A percentile compares a stretch with the other conserved stretches of the same genome.
Conservation (phyloP, 2,113 vertebrate genomes). For the Melospiza melodia region DNA sequence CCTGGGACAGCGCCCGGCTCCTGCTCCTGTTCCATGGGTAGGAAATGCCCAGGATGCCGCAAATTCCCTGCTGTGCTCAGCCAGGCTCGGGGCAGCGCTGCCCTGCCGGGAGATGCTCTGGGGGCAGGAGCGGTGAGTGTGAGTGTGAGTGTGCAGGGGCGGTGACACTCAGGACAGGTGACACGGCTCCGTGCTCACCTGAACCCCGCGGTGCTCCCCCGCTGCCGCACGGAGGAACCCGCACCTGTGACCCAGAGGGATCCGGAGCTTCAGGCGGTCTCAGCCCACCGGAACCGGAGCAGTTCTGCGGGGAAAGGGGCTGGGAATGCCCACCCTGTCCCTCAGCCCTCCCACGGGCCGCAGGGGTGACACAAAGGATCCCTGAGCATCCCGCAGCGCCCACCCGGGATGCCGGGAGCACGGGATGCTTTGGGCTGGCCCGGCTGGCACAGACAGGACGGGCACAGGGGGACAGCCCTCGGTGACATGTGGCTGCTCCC, state of each 20-base stretch:
- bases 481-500: neutral
- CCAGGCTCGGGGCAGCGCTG: neutral
- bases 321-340: neutral
- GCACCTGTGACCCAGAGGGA: rapidly evolving
- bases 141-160: rapidly evolving
- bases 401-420: rapidly evolving
- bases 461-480: neutral
- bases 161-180: neutral
- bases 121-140: neutral
- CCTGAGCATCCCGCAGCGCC: neutral
- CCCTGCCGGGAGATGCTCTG: neutral
- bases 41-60: neutral
- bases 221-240: rapidly evolving
- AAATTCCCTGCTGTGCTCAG: neutral
- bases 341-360: rapidly evolving
- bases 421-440: neutral
- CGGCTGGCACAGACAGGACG: rapidly evolving
- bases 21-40: rapidly evolving
- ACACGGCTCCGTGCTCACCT: rapidly evolving
- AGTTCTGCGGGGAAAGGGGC: neutral
- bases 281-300: neutral
- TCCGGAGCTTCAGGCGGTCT: rapidly evolving
- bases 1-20: neutral
- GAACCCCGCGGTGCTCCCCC: rapidly evolving
- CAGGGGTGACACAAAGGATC: rapidly evolving